Conservation (phyloP, 2,888 invertebrate species). For the Ormyrus labotus region DNA sequence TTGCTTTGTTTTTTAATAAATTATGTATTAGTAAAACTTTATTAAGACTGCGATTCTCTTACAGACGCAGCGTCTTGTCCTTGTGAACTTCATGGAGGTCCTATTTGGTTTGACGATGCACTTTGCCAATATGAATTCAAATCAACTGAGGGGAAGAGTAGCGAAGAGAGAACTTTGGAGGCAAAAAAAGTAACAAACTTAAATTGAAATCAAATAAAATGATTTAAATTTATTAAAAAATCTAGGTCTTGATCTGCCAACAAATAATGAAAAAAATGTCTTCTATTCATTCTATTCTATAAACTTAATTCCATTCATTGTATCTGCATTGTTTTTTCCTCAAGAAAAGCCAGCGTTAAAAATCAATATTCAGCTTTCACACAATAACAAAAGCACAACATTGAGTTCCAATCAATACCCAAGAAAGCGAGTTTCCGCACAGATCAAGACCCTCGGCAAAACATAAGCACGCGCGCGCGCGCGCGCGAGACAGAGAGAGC, state of each 20-base stretch:
- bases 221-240: slow-evolving; percentile 6
- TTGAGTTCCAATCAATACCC: neutral
- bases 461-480: no score
- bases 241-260: neutral
- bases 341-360: no score
- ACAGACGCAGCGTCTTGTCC: slow-evolving; percentile 55
- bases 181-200: slow-evolving; percentile 33
- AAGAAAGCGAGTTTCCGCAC: neutral
- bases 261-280: neutral
- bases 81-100: slow-evolving; percentile 56
- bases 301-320: no score
- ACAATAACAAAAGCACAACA: no score
- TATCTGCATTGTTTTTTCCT: no score
- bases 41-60: slow-evolving; percentile 53
- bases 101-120: slow-evolving; percentile 45
- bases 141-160: slow-evolving; percentile 28
- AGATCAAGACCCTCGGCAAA: no score
- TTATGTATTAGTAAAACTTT: slow-evolving; percentile 42
- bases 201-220: slow-evolving; percentile 42
- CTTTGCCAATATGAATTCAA: slow-evolving; percentile 52
- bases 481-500: no score
- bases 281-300: no score
- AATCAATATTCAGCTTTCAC: no score
- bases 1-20: slow-evolving; percentile 11
- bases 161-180: slow-evolving; percentile 50